Conservation (phyloP, 2,113 vertebrate species). For the Phocoena sinus region DNA sequence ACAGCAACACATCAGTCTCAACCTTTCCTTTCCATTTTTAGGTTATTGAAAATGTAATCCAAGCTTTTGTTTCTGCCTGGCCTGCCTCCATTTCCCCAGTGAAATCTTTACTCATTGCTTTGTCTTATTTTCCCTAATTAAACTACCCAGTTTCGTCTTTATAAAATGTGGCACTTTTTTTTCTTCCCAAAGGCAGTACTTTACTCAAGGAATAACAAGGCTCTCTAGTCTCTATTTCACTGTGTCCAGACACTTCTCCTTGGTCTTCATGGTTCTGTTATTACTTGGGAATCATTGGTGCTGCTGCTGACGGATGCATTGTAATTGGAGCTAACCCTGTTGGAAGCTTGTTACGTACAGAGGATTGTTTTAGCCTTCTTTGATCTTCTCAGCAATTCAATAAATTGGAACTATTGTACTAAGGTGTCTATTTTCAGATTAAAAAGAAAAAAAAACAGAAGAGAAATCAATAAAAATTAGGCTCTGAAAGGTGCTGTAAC, state of each 20-base stretch:
- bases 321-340: neutral
- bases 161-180: neutral
- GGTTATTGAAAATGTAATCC: neutral
- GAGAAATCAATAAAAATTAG: neutral
- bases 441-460: neutral
- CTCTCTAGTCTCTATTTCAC: neutral
- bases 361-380: neutral
- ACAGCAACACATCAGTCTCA: neutral
- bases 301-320: neutral
- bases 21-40: neutral
- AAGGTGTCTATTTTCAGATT: neutral
- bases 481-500: neutral
- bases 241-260: neutral
- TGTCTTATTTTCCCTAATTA: neutral
- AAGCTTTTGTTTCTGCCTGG: neutral
- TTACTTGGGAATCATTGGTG: neutral
- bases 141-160: neutral
- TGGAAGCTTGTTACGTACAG: neutral
- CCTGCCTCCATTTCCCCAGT: neutral
- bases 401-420: neutral
- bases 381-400: neutral
- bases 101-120: neutral
- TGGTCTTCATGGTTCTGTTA: neutral
- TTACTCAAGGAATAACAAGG: neutral
- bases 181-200: neutral